Base-by-base conservation (phyloP, 2,888 invertebrate species). In the Tryphoninae sp. region DNA sequence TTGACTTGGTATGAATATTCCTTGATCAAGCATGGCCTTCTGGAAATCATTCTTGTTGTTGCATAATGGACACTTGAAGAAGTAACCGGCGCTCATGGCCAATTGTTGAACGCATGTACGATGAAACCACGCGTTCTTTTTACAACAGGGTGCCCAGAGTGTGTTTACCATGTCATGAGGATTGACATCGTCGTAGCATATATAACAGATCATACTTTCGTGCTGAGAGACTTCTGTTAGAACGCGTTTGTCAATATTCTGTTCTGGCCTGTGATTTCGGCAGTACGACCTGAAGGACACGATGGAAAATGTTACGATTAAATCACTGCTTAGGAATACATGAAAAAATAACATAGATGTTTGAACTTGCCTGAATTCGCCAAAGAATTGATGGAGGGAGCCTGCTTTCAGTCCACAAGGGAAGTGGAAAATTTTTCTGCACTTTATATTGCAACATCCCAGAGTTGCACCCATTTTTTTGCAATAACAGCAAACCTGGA, bases 31-130 rank as follows among this genome's bases (percentile, higher is more conserved):
- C 89, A 95, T 95, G 0, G 94, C 94, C 0, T 92, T 87, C 76
- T 94, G 93, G 91, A 96, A 97, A 1, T 90, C 89, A 0, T 94
- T 93, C 67, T 94, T 94, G 88, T 96, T 95, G 86, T 97, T 97
- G 87, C 96, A 97, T 0, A 96, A 92, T 0, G 97, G 97, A 89
- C 97, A 97, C 88, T 96, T 97, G 84, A 97, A 94, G 89, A 96
- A 97, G 86, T 97, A 96, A 0, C 97, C 97, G 0, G 97, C 95
- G 85, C 94, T 95, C 6, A 94, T 89, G 0, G 97, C 96, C 92
- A 96, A 94, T 74, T 93, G 93, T 95, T 96, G 95, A 42, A 96
- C 89, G 91, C 97, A 97, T 16, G 86, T 88, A 61, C 95, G 93
- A 87, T 97, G 97, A 87, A 96, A 96, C 95, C 96, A 96, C 0